A percentile compares a stretch with the other conserved stretches of the same genome.
phyloP scores from a whole-genome alignment of 2,888 invertebrate genomes.

The Lymantria monacha region DNA sequence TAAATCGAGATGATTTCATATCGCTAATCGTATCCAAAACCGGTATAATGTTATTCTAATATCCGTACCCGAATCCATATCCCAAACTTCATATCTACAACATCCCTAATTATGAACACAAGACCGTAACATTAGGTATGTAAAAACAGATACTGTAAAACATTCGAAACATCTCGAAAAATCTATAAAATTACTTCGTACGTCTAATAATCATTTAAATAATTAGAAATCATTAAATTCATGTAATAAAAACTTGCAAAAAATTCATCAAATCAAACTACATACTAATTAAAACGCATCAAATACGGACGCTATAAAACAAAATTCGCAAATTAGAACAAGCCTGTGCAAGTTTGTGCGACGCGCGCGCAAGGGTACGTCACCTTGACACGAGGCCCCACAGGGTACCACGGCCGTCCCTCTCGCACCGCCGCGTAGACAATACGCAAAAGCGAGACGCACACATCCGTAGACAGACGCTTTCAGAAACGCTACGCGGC shows the following conservation, averaged over 20 bases:
- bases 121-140: too few relatives aligned
- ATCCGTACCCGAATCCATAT: too few relatives aligned
- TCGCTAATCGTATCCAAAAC: too few relatives aligned
- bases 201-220: too few relatives aligned
- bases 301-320: slow-evolving; percentile 28
- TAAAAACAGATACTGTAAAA: too few relatives aligned
- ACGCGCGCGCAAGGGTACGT: slow-evolving; percentile 66
- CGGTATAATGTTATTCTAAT: too few relatives aligned
- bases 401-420: slow-evolving; percentile 58
- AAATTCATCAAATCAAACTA: not conserved
- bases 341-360: slow-evolving; percentile 40
- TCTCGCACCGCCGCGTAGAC: slow-evolving; percentile 54
- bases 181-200: too few relatives aligned
- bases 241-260: not conserved
- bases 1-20: too few relatives aligned
- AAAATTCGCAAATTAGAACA: slow-evolving; percentile 42
- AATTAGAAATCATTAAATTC: not conserved
- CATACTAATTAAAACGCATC: not conserved
- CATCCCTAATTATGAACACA: too few relatives aligned
- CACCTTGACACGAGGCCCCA: slow-evolving; percentile 75
- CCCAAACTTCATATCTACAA: too few relatives aligned
- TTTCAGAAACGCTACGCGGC: slow-evolving; percentile 79
- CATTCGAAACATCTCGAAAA: too few relatives aligned
- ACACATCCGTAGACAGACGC: slow-evolving; percentile 69
- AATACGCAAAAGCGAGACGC: slow-evolving; percentile 51